Evolutionary conservation across 2,888 invertebrate species (phyloP).

Genomic region (Pediacus dermestoides): DNA sequence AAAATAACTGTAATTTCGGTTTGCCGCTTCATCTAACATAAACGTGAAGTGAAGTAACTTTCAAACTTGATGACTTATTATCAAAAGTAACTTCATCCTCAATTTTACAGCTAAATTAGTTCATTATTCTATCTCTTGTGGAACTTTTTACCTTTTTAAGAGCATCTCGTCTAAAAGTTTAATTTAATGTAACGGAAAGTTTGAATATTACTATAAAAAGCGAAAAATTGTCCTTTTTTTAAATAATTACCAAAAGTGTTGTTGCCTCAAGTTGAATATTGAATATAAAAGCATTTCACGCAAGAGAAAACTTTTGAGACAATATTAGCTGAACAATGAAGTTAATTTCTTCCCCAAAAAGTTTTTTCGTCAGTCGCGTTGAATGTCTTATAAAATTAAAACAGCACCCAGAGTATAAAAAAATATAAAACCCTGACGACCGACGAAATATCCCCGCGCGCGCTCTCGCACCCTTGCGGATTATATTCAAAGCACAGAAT

Average conservation of each 20-base stretch:
- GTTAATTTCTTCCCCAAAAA: conserved; percentile 16
- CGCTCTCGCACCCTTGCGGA: conserved; percentile 12
- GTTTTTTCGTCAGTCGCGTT: conserved; percentile 11
- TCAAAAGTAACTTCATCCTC: conserved; percentile 13
- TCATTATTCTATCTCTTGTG: conserved; percentile 3
- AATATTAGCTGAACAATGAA: conserved; percentile 14
- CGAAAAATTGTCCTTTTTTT: no score
- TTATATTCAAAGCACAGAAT: conserved; percentile 21
- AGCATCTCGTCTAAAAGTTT: no score
- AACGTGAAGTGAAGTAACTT: conserved; percentile 15
- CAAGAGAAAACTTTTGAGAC: conserved; percentile 8
- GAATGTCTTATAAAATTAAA: conserved; percentile 18
- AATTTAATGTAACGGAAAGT: no score
- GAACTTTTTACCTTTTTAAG: no score
- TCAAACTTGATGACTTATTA: conserved; percentile 21
- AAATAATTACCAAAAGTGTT: no score
- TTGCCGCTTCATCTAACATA: conserved; percentile 19
- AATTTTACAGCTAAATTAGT: conserved; percentile 10
- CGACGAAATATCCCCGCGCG: conserved; percentile 10
- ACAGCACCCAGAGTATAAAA: conserved; percentile 9
- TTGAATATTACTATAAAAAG: no score
- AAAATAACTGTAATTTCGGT: conserved; percentile 25
- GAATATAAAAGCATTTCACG: no score
- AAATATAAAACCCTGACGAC: conserved; percentile 17
- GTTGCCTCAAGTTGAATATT: no score